Percentiles rank a stretch among this genome's conserved stretches.
Evolutionary conservation across 2,113 vertebrate genomes (phyloP).

Genomic region (Meleagris gallopavo): DNA sequence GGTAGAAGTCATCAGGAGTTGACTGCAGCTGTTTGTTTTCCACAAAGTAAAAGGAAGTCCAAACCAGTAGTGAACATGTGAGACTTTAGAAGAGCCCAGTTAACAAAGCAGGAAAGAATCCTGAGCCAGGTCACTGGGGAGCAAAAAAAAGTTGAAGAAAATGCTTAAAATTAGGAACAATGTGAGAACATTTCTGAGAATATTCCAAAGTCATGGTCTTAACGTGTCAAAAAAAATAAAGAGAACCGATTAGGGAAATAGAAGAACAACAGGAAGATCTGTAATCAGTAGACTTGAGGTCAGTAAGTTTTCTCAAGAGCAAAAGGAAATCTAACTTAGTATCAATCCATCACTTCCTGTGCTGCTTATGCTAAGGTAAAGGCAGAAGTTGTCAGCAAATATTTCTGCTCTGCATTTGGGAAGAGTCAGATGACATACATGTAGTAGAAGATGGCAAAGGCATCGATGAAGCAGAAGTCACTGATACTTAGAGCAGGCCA

Average conservation of each 20-base stretch:
- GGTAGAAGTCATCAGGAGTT: not conserved
- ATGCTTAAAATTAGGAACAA: not conserved
- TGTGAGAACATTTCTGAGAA: not conserved
- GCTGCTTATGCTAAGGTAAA: not conserved
- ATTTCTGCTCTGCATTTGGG: not conserved
- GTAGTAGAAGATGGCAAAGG: not conserved
- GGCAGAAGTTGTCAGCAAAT: not conserved
- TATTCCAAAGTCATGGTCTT: not conserved
- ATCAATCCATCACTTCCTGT: not conserved
- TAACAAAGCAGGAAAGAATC: not conserved
- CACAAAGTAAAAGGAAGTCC: not conserved
- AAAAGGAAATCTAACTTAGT: not conserved
- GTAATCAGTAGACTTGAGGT: not conserved
- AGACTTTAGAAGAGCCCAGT: not conserved
- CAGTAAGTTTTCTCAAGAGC: not conserved
- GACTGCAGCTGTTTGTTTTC: not conserved
- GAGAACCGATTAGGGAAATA: not conserved
- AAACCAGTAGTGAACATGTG: not conserved
- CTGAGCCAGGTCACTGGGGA: not conserved
- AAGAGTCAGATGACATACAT: not conserved
- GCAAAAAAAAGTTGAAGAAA: not conserved
- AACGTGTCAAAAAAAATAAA: not conserved
- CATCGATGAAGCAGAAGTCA: not conserved
- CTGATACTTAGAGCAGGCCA: not conserved
- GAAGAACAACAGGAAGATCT: not conserved